These are phyloP conservation scores for Eristalis tenax DNA, from an alignment of 2,888 invertebrate genomes.

Conservation along the genomic window DNA sequence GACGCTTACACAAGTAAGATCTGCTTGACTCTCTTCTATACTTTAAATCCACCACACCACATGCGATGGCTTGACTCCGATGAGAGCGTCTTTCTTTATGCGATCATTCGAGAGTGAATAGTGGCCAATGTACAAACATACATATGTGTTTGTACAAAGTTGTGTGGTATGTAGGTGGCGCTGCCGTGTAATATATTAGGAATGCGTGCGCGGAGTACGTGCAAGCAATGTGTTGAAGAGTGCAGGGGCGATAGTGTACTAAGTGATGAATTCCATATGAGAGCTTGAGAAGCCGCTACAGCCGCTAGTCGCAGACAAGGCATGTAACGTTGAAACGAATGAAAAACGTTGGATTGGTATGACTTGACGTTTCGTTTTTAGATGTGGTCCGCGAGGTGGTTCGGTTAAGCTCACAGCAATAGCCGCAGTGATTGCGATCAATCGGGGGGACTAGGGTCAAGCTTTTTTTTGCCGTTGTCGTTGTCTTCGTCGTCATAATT, in stretches of 20 bases:
- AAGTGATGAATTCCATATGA: slow-evolving; percentile 58
- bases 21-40: slow-evolving; percentile 54
- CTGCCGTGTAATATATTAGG: slow-evolving; percentile 56
- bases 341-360: slow-evolving; percentile 23
- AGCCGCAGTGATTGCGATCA: slow-evolving; percentile 67
- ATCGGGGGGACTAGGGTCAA: slow-evolving; percentile 68
- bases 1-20: slow-evolving; percentile 43
- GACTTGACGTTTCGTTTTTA: slow-evolving; percentile 40
- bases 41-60: slow-evolving; percentile 24
- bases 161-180: slow-evolving; percentile 50
- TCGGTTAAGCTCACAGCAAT: slow-evolving; percentile 60
- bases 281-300: slow-evolving; percentile 67
- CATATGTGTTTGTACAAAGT: background rate
- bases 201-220: slow-evolving; percentile 50
- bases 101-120: background rate
- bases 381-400: slow-evolving; percentile 60
- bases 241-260: slow-evolving; percentile 24
- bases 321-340: slow-evolving; percentile 36
- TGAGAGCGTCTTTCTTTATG: slow-evolving; percentile 37
- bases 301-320: slow-evolving; percentile 52
- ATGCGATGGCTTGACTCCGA: slow-evolving; percentile 34
- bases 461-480: slow-evolving; percentile 46
- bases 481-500: slow-evolving; percentile 17
- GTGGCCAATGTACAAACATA: slow-evolving; percentile 6
- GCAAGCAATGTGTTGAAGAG: background rate